Evolutionary conservation across 2,113 vertebrate genomes (phyloP), one percentile per base, ranked within the genome.

Genomic region (Motacilla alba): DNA sequence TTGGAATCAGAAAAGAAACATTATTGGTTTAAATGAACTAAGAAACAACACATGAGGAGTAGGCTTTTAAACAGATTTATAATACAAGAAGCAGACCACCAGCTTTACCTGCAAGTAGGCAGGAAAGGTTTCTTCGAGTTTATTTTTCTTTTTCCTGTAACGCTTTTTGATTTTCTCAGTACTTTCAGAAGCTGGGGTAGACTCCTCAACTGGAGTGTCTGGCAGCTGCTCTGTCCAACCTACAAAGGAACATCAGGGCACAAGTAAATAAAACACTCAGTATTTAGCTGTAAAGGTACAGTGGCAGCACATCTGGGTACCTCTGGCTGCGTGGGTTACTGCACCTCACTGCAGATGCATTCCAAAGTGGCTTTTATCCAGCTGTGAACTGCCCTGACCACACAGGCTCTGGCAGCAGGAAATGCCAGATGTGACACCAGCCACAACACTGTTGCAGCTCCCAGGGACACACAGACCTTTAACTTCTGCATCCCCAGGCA

Each of bases 131-230:
- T 99, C 99, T 93, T 99, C 99, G 8, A 99, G 98, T 79, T 99
- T 99, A 8, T 99, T 99, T 96, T 99, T 99, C 98, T 99, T 99
- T 97, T 99, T 99, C 41, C 99, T 98, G 96, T 99, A 99, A 82
- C 99, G 98, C 93, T 99, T 99, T 96, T 99, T 99, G 37, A 98
- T 99, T 96, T 99, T 99, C 90, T 99, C 99, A n/a, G 97, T 97
- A 68, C 96, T 98, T 33, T 99, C 98, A 26, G 96, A 96, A 47
- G 98, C 94, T 26, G 98, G 97, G 13, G 80, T 78, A 4, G 97
- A 97, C 84, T 99, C 99, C 80, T 99, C 98, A 68, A 98, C 95
- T 9, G 98, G 98, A 60, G 97, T 96, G 28, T 99, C 99, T 68
- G 98, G 97, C 39, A 98, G 87, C 39, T 98, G 97, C 62, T 99